phyloP scores from a whole-genome alignment of 2,888 invertebrate genomes.

The Lasioglossum morio region DNA sequence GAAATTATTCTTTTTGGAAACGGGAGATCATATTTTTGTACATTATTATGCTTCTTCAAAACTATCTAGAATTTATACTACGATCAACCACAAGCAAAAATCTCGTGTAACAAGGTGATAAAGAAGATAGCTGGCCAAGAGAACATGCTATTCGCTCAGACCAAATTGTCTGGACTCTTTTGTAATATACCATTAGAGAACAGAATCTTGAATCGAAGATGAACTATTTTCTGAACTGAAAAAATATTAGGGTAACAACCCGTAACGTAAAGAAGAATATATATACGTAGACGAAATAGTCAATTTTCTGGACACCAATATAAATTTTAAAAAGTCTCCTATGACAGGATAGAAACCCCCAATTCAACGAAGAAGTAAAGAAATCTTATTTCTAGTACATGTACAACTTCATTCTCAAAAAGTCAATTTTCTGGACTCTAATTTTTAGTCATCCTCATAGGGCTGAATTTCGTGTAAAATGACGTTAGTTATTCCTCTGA shows the following conservation, averaged over 20 bases:
- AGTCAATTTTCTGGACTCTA: background rate
- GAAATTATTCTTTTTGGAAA: background rate
- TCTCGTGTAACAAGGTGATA: background rate
- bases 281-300: background rate
- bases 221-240: background rate
- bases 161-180: background rate
- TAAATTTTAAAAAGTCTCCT: background rate
- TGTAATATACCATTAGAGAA: too few relatives aligned
- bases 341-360: background rate
- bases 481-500: too few relatives aligned
- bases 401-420: background rate
- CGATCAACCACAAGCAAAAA: background rate
- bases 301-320: background rate
- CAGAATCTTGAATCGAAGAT: background rate
- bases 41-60: too few relatives aligned
- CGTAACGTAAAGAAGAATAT: background rate
- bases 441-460: too few relatives aligned
- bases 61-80: background rate
- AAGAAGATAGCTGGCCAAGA: background rate
- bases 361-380: background rate
- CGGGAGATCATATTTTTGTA: too few relatives aligned
- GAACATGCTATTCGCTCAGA: background rate
- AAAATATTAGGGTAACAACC: background rate
- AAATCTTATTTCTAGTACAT: background rate
- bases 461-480: too few relatives aligned